A percentile compares a stretch with the other conserved stretches of the same genome.
These are phyloP conservation scores for Silurus glanis DNA, from an alignment of 2,113 vertebrate species.

Conservation along the genomic window DNA sequence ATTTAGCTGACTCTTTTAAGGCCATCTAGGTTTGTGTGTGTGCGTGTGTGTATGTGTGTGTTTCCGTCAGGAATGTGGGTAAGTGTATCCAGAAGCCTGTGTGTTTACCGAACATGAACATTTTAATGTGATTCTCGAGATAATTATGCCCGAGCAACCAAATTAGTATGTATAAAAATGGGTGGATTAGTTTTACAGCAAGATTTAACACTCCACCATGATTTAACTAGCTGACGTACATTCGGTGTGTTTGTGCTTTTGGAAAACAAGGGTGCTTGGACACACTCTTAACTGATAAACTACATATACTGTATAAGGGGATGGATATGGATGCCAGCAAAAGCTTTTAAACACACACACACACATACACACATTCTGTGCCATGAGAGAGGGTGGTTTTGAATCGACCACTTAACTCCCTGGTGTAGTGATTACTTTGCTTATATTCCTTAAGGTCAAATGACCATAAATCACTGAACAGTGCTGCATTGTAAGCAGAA, in stretches of 20 bases:
- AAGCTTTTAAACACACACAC: not conserved
- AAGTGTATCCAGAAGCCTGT: constrained; percentile 17
- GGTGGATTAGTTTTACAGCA: constrained; percentile 39
- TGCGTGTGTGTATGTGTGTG: constrained; percentile 1
- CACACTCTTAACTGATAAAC: not conserved
- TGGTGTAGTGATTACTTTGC: not conserved
- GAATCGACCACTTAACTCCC: not conserved
- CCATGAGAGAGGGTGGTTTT: not conserved
- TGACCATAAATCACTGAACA: not conserved
- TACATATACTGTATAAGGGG: not conserved
- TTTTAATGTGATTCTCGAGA: constrained; percentile 38
- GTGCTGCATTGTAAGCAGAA: not conserved
- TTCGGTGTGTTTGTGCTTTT: constrained; percentile 21
- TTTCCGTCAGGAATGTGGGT: not conserved
- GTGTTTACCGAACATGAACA: constrained; percentile 15
- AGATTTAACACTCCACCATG: constrained; percentile 44
- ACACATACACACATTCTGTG: not conserved
- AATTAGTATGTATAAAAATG: constrained; percentile 47
- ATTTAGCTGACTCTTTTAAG: not conserved
- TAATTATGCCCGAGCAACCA: constrained; percentile 7
- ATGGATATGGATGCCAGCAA: not conserved
- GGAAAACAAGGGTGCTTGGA: not conserved
- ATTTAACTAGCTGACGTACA: constrained; percentile 38
- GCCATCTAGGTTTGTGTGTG: not conserved
- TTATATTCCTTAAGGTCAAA: not conserved